phyloP scores from a whole-genome alignment of 2,888 invertebrate species.

The Callyntrura guangdongensis region DNA sequence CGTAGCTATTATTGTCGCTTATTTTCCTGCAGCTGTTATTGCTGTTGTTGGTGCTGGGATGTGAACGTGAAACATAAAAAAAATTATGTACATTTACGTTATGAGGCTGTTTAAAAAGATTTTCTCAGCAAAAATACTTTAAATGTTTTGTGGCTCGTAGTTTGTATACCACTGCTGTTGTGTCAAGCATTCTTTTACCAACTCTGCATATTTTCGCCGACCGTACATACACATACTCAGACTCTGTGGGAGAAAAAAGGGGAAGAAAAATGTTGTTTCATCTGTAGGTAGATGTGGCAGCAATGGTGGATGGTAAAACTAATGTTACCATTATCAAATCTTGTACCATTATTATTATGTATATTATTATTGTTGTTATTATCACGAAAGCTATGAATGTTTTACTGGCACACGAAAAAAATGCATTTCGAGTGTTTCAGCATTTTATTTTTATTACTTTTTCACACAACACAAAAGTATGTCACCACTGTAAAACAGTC shows the following conservation, averaged over 20 bases:
- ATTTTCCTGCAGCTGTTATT: background rate
- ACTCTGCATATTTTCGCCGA: too few species aligned
- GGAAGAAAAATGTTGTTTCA: too few species aligned
- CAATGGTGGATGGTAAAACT: background rate
- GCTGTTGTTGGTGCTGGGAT: background rate
- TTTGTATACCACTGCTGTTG: too few species aligned
- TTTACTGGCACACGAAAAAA: background rate
- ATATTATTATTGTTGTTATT: background rate
- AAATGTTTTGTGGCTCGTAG: too few species aligned
- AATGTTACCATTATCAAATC: background rate
- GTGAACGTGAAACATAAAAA: background rate
- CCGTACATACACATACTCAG: too few species aligned
- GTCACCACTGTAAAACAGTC: background rate
- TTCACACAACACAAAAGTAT: background rate
- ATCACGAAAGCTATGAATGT: background rate
- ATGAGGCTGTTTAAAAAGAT: too few species aligned
- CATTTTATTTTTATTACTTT: background rate
- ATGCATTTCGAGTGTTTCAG: background rate
- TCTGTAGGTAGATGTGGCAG: background rate
- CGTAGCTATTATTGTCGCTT: background rate
- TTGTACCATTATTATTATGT: background rate
- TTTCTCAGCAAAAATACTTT: too few species aligned
- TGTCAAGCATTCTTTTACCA: too few species aligned
- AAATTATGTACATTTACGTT: background rate
- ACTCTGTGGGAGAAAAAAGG: too few species aligned